Evolutionary conservation across 2,888 invertebrate genomes (phyloP).

Genomic region (Lomographa bimaculata): DNA sequence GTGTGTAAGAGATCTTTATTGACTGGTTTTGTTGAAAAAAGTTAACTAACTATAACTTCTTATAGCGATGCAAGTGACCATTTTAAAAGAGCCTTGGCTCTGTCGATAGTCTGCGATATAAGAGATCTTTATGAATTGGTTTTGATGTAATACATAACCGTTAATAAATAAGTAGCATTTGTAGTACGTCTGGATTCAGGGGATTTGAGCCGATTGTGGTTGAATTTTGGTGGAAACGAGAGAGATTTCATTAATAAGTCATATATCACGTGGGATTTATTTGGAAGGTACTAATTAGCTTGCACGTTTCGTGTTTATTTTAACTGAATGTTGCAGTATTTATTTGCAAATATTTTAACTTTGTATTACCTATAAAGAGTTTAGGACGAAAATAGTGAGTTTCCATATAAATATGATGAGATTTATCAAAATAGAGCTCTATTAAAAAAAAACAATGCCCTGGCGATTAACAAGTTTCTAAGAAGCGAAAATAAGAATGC

Average conservation of each 20-base stretch:
- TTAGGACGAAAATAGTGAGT: too few relatives aligned
- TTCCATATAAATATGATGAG: too few relatives aligned
- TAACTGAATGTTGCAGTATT: too few relatives aligned
- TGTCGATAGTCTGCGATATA: too few relatives aligned
- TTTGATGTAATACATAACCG: conserved; percentile 62
- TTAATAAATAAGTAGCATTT: conserved; percentile 74
- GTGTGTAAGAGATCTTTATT: conserved; percentile 29
- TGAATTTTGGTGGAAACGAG: conserved; percentile 54
- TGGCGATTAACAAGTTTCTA: too few relatives aligned
- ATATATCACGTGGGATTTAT: conserved; percentile 42
- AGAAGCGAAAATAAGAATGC: too few relatives aligned
- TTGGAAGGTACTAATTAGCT: conserved; percentile 37
- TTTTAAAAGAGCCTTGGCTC: conserved; percentile 35
- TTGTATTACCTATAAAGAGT: too few relatives aligned
- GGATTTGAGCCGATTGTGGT: conserved; percentile 67
- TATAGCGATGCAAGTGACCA: conserved; percentile 40
- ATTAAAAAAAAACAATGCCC: too few relatives aligned
- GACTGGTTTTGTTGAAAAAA: conserved; percentile 48
- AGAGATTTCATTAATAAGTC: conserved; percentile 56
- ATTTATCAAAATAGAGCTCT: too few relatives aligned
- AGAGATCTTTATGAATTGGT: too few relatives aligned
- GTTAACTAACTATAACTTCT: conserved; percentile 42
- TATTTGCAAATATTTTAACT: too few relatives aligned
- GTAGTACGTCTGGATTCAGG: conserved; percentile 52
- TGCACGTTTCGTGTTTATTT: conserved; percentile 29